A percentile compares a stretch with the other conserved stretches of the same genome.
Evolutionary conservation across 2,797 vertebrate species (phyloP).

Genomic region (Crenuchus spilurus): DNA sequence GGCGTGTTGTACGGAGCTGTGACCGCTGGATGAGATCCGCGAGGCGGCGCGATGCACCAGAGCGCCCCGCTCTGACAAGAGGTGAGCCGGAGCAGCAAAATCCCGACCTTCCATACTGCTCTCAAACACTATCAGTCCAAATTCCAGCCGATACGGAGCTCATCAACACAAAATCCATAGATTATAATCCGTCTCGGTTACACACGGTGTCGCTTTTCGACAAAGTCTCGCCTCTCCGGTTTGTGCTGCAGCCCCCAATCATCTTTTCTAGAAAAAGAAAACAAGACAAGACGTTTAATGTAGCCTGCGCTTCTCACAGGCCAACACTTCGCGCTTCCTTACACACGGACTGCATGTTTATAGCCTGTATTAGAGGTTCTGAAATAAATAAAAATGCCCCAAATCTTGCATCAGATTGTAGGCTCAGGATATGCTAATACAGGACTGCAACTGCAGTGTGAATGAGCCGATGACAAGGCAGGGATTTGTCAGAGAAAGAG

Average conservation of each 20-base stretch:
- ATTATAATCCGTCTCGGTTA: slow-evolving; percentile 76
- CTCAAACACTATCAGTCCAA: slow-evolving; percentile 73
- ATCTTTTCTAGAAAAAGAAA: slow-evolving; percentile 77
- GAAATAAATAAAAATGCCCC: neutral
- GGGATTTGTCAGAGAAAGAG: neutral
- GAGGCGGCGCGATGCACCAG: slow-evolving; percentile 89
- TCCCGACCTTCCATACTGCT: slow-evolving; percentile 95
- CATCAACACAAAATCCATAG: slow-evolving; percentile 79
- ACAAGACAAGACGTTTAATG: slow-evolving; percentile 38
- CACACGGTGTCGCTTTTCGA: slow-evolving; percentile 76
- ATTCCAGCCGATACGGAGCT: slow-evolving; percentile 71
- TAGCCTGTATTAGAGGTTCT: neutral
- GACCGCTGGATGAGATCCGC: slow-evolving; percentile 85
- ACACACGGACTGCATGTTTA: neutral
- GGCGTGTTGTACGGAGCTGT: slow-evolving; percentile 86
- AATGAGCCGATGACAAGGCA: neutral
- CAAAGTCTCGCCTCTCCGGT: slow-evolving; percentile 73
- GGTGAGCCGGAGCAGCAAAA: slow-evolving; percentile 92
- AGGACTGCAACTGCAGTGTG: neutral
- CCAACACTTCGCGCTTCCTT: no score
- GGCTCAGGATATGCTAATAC: neutral
- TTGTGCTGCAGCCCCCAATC: slow-evolving; percentile 74
- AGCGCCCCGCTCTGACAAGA: slow-evolving; percentile 90
- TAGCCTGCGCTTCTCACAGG: no score
- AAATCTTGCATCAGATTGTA: neutral